phyloP scores from a whole-genome alignment of 2,888 invertebrate species.

The Octonoba sinensis region DNA sequence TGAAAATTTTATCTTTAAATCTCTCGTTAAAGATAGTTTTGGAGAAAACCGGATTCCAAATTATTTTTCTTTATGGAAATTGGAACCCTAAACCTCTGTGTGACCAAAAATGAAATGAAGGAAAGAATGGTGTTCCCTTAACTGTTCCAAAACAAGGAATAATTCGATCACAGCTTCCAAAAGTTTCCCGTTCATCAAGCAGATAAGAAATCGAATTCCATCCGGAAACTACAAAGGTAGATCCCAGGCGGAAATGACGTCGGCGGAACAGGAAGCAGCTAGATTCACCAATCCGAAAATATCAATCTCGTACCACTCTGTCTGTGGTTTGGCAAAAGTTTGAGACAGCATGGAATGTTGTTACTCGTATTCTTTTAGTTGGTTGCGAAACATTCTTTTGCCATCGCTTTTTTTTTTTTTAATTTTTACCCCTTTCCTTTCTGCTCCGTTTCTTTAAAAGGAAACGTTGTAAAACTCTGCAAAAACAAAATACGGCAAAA shows the following conservation, averaged over 20 bases:
- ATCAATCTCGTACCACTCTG: conserved; percentile 20
- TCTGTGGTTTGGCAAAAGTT: conserved; percentile 1
- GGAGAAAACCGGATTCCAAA: no score
- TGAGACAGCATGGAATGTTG: neutral
- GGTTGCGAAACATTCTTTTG: neutral
- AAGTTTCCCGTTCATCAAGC: conserved; percentile 17
- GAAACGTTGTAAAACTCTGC: neutral
- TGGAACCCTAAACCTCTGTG: no score
- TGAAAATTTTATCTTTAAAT: no score
- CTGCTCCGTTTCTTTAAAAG: conserved; percentile 9
- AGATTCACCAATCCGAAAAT: conserved; percentile 29
- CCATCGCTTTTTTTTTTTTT: neutral
- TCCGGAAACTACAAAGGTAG: conserved; percentile 43
- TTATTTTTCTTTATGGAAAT: no score
- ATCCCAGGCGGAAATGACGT: conserved; percentile 53
- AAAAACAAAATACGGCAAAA: no score
- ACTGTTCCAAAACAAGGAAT: no score
- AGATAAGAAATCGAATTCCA: conserved; percentile 53
- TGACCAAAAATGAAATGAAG: no score
- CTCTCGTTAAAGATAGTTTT: no score
- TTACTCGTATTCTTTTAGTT: neutral
- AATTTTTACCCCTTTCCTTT: neutral
- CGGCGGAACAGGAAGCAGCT: conserved; percentile 24
- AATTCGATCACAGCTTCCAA: no score
- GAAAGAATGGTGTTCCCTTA: no score